phyloP scores from a whole-genome alignment of 2,797 vertebrate species.

The Hipposideros larvatus region DNA sequence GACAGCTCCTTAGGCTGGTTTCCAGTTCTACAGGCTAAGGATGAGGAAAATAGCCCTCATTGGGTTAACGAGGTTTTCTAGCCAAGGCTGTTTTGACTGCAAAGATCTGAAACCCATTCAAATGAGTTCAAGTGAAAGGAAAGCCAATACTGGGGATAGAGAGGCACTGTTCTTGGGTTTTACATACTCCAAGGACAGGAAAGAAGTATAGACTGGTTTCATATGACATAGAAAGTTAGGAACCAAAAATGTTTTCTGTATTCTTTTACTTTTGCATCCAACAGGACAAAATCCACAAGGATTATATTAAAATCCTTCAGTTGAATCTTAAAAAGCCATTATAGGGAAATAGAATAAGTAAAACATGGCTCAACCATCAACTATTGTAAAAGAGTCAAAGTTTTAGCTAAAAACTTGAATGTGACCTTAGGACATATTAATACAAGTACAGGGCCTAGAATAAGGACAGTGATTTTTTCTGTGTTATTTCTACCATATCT shows the following conservation, averaged over 20 bases:
- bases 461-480: neutral
- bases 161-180: neutral
- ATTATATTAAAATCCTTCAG: neutral
- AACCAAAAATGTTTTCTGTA: constrained; percentile 29
- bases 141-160: neutral
- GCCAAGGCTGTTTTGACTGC: neutral
- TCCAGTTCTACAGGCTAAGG: neutral
- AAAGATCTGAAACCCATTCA: neutral
- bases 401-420: constrained; percentile 41
- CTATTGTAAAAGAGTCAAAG: neutral
- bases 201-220: neutral
- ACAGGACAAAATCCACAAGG: constrained; percentile 19
- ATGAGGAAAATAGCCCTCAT: neutral
- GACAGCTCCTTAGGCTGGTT: neutral
- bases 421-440: neutral
- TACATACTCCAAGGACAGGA: neutral
- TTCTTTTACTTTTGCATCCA: neutral
- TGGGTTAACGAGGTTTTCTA: neutral
- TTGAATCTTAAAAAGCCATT: constrained; percentile 14
- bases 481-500: neutral
- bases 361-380: neutral
- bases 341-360: neutral
- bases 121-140: neutral
- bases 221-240: neutral
- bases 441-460: neutral